A percentile compares a stretch with the other conserved stretches of the same genome.
These are phyloP conservation scores for Pholis gunnellus DNA, from an alignment of 2,113 vertebrate species.

Conservation along the genomic window DNA sequence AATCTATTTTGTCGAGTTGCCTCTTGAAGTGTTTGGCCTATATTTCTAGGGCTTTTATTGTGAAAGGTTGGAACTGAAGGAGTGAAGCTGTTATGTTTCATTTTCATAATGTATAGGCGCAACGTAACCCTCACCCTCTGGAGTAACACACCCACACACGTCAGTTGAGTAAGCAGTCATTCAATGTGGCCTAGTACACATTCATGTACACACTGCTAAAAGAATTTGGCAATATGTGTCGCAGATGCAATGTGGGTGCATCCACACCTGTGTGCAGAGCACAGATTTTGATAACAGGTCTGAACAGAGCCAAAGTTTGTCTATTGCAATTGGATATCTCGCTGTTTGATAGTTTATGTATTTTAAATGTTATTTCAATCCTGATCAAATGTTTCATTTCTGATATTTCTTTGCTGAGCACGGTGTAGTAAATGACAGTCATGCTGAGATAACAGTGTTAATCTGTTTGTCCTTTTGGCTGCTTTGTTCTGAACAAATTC, in stretches of 20 bases:
- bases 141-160: too few species aligned
- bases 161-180: too few species aligned
- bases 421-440: not conserved
- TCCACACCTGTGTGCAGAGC: not conserved
- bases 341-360: not conserved
- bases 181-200: not conserved
- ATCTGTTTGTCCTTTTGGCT: conserved; percentile 13
- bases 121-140: not conserved
- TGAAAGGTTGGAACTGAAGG: too few species aligned
- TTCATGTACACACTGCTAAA: not conserved
- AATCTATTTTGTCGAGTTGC: too few species aligned
- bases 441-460: conserved; percentile 17
- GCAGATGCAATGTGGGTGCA: not conserved
- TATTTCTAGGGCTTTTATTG: too few species aligned
- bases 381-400: not conserved
- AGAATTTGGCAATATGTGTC: not conserved
- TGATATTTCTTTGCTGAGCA: not conserved
- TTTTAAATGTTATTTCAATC: conserved; percentile 2
- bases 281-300: not conserved
- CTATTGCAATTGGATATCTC: not conserved
- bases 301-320: not conserved
- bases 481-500: conserved; percentile 27
- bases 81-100: too few species aligned
- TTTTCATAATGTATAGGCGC: not conserved
- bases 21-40: too few species aligned